Conservation (phyloP, 2,797 vertebrate genomes). For the Antrozous pallidus region DNA sequence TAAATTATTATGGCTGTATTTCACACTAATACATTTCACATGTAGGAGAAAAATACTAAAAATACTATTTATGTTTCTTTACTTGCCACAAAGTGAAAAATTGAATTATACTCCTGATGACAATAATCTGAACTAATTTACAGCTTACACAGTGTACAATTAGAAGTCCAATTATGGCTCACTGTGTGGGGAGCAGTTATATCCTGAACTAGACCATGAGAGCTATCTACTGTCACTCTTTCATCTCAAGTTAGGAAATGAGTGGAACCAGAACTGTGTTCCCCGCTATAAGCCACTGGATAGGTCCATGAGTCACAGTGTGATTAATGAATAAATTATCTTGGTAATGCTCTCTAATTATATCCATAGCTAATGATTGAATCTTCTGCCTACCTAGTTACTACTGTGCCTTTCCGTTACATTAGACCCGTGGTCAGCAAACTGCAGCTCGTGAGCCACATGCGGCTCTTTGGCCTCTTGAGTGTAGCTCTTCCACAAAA, state of each 20-base stretch:
- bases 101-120: background rate
- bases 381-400: background rate
- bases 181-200: background rate
- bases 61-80: slow-evolving; percentile 15
- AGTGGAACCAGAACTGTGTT: background rate
- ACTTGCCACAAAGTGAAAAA: slow-evolving; percentile 19
- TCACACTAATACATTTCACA: background rate
- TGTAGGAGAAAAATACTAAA: slow-evolving; percentile 16
- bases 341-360: background rate
- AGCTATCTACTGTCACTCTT: background rate
- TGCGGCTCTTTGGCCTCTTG: too few species aligned
- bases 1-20: background rate
- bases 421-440: background rate
- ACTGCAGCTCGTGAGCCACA: too few species aligned
- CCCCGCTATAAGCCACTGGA: background rate
- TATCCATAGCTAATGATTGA: background rate
- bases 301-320: background rate
- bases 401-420: background rate
- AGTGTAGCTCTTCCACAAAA: too few species aligned
- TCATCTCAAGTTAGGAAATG: background rate
- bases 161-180: background rate
- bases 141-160: background rate
- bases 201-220: background rate
- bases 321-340: slow-evolving; percentile 17
- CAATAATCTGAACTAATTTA: slow-evolving; percentile 16